phyloP scores from a whole-genome alignment of 2,113 vertebrate genomes.

The Notothenia coriiceps region DNA sequence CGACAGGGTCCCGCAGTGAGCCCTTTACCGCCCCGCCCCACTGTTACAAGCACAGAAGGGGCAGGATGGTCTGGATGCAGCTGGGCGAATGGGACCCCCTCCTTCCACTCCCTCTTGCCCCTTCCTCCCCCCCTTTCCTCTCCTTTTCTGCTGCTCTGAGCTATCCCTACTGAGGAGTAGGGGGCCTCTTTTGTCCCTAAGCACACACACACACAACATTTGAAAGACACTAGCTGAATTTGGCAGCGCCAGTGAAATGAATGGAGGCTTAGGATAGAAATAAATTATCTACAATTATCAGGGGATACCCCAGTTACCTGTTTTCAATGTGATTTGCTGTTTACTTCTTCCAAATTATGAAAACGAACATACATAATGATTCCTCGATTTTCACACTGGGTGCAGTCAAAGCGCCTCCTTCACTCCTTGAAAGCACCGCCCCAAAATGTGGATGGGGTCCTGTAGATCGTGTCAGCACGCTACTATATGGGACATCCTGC shows the following conservation, averaged over 20 bases:
- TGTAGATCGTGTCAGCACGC: conserved; percentile 39
- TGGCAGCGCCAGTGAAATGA: conserved; percentile 44
- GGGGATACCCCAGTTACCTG: conserved; percentile 20
- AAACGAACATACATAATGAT: conserved; percentile 4
- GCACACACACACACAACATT: conserved; percentile 51
- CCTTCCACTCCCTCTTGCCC: conserved; percentile 49
- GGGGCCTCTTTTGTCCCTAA: conserved; percentile 82
- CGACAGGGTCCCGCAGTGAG: conserved; percentile 48
- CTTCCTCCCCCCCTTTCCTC: conserved; percentile 49
- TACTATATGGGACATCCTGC: conserved; percentile 75
- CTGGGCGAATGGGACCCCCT: conserved; percentile 72
- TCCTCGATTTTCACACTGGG: conserved; percentile 5
- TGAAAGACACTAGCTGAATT: conserved; percentile 65
- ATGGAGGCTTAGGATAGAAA: conserved; percentile 23
- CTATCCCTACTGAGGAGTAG: conserved; percentile 70
- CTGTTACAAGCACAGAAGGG: conserved; percentile 55
- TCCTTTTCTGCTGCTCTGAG: conserved; percentile 69
- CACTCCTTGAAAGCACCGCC: conserved; percentile 6
- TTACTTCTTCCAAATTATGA: background rate
- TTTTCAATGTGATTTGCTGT: background rate
- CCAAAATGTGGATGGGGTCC: conserved; percentile 37
- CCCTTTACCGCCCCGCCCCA: conserved; percentile 48
- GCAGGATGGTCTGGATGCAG: conserved; percentile 72
- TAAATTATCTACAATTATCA: conserved; percentile 40
- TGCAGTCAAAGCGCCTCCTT: conserved; percentile 23